Conservation (phyloP, 2,888 invertebrate species). For the Lepidocyrtinus sp. region DNA sequence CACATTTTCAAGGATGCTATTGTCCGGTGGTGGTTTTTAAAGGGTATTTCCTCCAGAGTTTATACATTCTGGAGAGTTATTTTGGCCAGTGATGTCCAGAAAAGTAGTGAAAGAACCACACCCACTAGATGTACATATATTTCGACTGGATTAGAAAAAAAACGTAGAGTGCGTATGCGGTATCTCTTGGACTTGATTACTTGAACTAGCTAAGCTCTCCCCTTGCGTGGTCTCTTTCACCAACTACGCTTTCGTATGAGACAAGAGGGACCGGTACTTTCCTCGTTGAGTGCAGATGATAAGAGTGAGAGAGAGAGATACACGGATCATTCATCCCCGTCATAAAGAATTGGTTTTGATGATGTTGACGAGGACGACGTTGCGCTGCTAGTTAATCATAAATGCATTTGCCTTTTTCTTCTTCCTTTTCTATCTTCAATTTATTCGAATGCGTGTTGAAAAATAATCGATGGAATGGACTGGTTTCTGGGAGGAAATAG, state of each 20-base stretch:
- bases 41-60: too few relatives aligned
- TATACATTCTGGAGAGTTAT: too few relatives aligned
- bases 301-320: neutral
- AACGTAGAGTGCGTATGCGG: neutral
- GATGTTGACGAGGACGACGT: neutral
- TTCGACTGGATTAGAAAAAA: neutral
- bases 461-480: neutral
- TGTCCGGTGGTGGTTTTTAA: too few relatives aligned
- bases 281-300: neutral
- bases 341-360: constrained; percentile 6
- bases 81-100: too few relatives aligned
- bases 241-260: too few relatives aligned
- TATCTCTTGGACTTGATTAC: neutral
- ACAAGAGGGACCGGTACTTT: constrained; percentile 11
- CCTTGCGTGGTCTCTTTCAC: too few relatives aligned
- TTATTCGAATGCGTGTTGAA: neutral
- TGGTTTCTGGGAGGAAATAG: neutral
- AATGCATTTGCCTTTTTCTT: neutral
- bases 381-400: neutral
- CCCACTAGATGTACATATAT: neutral
- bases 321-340: constrained; percentile 13
- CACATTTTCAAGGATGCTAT: too few relatives aligned
- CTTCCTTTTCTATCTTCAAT: neutral
- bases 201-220: too few relatives aligned
- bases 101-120: constrained; percentile 3